These are phyloP conservation scores for Natrix natrix DNA, from an alignment of 2,797 vertebrate species.

Conservation along the genomic window DNA sequence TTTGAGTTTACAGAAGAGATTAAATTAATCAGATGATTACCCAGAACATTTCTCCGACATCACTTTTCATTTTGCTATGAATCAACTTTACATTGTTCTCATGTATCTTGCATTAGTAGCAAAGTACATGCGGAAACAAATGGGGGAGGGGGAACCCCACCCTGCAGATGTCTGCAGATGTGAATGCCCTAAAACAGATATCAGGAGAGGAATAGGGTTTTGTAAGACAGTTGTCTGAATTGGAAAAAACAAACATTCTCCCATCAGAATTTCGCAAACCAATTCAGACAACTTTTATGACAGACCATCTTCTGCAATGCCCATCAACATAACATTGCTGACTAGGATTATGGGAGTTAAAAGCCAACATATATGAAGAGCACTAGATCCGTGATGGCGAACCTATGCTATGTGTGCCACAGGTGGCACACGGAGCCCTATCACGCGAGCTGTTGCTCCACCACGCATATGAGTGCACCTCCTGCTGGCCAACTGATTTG, in stretches of 20 bases:
- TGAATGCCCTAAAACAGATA: background rate
- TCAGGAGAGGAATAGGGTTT: background rate
- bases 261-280: background rate
- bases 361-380: background rate
- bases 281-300: background rate
- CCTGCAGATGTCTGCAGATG: background rate
- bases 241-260: background rate
- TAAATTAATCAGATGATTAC: conserved; percentile 60
- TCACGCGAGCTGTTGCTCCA: no score
- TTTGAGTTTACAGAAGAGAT: conserved; percentile 50
- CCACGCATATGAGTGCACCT: no score
- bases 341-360: background rate
- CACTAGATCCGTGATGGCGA: background rate
- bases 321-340: background rate
- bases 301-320: background rate
- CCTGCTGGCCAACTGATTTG: no score
- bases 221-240: background rate
- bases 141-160: background rate
- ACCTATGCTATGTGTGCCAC: no score
- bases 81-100: conserved; percentile 27
- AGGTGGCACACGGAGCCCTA: no score
- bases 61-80: conserved; percentile 51
- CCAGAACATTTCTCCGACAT: conserved; percentile 38
- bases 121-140: background rate
- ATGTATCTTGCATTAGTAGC: background rate